phyloP scores from a whole-genome alignment of 2,888 invertebrate species.

The Euplagia quadripunctaria region DNA sequence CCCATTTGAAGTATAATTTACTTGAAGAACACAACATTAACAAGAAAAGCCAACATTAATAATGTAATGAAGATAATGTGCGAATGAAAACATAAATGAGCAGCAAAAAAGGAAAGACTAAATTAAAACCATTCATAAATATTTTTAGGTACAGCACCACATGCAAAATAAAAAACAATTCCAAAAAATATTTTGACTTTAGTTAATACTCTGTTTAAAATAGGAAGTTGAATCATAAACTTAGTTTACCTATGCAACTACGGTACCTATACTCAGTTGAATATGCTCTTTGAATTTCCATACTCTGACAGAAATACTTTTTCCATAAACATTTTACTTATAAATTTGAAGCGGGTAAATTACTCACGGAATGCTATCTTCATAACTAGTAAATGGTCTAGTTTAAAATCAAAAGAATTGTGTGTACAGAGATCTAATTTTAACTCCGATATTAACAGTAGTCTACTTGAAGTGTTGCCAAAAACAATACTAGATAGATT shows the following conservation, averaged over 20 bases:
- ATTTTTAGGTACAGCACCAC: background rate
- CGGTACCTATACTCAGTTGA: no score
- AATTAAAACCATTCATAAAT: background rate
- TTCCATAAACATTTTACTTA: no score
- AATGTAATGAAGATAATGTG: slow-evolving; percentile 3
- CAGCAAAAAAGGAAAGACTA: background rate
- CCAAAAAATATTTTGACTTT: background rate
- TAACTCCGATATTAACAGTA: background rate
- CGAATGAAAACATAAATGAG: slow-evolving; percentile 2
- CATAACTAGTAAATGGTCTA: no score
- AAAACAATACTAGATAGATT: background rate
- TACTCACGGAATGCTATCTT: no score
- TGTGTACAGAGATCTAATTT: background rate
- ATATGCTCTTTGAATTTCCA: no score
- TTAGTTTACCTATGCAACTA: no score
- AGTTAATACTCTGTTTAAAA: background rate
- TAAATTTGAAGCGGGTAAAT: no score
- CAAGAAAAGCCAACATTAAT: slow-evolving; percentile 2
- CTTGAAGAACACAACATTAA: background rate
- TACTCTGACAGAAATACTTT: no score
- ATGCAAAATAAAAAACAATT: slow-evolving; percentile 7
- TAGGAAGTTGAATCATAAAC: no score
- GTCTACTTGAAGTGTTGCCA: slow-evolving; percentile 5
- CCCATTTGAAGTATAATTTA: background rate
- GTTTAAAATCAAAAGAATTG: background rate